Percentiles rank a stretch among this genome's conserved stretches.
These are phyloP conservation scores for Cladorhizidae sp. DNA, from an alignment of 37 sponge, comb jelly and placozoan species.

Conservation along the genomic window DNA sequence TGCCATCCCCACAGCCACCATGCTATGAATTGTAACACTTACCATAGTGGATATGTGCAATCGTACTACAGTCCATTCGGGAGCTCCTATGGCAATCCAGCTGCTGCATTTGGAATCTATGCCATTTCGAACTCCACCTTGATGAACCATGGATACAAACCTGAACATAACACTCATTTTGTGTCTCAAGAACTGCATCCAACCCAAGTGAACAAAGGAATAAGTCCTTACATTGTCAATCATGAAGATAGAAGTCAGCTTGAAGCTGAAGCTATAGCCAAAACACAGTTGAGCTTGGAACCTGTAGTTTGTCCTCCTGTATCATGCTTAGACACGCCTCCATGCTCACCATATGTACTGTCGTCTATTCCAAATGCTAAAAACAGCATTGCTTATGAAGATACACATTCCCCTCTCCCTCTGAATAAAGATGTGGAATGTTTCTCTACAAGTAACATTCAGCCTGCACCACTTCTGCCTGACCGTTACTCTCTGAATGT, in stretches of 20 bases:
- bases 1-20: neutral
- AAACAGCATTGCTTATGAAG: neutral
- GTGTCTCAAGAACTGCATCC: neutral
- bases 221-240: neutral
- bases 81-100: neutral
- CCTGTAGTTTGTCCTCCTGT: neutral
- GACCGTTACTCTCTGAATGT: too few relatives aligned
- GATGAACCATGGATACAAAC: neutral
- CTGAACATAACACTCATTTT: neutral
- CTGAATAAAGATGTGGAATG: too few relatives aligned
- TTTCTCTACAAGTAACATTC: too few relatives aligned
- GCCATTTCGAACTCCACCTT: neutral
- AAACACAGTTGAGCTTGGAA: slow-evolving; percentile 9
- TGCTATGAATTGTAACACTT: neutral
- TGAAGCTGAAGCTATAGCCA: neutral
- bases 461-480: too few relatives aligned
- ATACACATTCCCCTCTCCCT: too few relatives aligned
- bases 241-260: neutral
- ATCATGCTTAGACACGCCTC: slow-evolving; percentile 46
- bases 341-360: slow-evolving; percentile 45
- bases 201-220: neutral
- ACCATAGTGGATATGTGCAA: neutral
- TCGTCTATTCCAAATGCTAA: slow-evolving; percentile 16
- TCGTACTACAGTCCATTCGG: slow-evolving; percentile 5
- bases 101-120: neutral